A percentile compares a stretch with the other conserved stretches of the same genome.
These are phyloP conservation scores for Aplodontia rufa DNA, from an alignment of 2,113 vertebrate genomes.

Conservation along the genomic window DNA sequence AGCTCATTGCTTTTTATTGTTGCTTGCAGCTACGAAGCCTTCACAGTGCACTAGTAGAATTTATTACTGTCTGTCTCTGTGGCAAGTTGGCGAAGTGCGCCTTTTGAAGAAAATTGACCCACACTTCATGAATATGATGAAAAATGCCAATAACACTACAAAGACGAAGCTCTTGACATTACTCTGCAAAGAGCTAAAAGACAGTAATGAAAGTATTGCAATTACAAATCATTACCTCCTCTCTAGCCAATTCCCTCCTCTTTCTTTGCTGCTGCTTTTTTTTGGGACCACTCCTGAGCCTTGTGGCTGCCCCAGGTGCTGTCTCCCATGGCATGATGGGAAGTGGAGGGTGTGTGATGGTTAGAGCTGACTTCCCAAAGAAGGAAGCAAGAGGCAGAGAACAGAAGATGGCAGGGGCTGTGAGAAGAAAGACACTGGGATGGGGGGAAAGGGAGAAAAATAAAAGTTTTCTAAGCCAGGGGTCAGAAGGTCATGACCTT, in stretches of 20 bases:
- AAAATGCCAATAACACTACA: conserved; percentile 93
- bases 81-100: conserved; percentile 91
- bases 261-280: neutral
- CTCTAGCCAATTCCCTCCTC: conserved; percentile 55
- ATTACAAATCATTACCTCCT: conserved; percentile 87
- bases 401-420: neutral
- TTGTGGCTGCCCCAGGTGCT: conserved; percentile 50
- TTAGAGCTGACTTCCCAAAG: conserved; percentile 42
- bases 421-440: neutral
- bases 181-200: conserved; percentile 87
- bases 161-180: conserved; percentile 91
- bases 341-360: neutral
- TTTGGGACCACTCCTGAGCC: neutral
- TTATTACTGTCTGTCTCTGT: conserved; percentile 93
- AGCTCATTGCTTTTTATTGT: conserved; percentile 94
- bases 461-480: neutral
- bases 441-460: neutral
- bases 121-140: conserved; percentile 94
- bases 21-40: conserved; percentile 90
- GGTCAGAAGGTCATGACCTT: neutral
- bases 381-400: neutral
- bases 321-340: conserved; percentile 37
- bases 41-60: conserved; percentile 90
- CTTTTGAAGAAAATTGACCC: conserved; percentile 94
- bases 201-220: conserved; percentile 88